Conservation (phyloP, 1,140 invertebrate species). For the Zaprionus vittiger region DNA sequence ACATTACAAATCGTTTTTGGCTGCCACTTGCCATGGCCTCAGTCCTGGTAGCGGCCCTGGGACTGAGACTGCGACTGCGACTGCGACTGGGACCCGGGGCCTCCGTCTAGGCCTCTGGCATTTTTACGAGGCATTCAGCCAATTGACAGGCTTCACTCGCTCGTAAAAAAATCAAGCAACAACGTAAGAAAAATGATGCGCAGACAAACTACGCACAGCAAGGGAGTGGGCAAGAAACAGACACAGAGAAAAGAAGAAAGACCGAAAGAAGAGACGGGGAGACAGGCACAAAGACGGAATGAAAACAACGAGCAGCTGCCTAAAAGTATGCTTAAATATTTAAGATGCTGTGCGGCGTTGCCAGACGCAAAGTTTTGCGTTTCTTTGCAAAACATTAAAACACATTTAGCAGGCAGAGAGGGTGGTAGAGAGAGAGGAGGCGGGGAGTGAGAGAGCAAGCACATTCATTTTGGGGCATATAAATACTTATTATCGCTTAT, state of each 20-base stretch:
- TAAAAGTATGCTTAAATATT: slow-evolving; percentile 78
- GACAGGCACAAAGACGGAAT: slow-evolving; percentile 9
- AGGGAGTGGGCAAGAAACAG: slow-evolving; percentile 39
- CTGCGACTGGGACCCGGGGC: slow-evolving; percentile 12
- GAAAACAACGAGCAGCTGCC: slow-evolving; percentile 47
- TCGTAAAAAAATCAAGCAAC: slow-evolving; percentile 79
- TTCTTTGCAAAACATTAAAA: slow-evolving; percentile 74
- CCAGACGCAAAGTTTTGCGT: slow-evolving; percentile 43
- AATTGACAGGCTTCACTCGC: slow-evolving; percentile 83
- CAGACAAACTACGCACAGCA: slow-evolving; percentile 63
- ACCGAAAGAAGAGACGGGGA: slow-evolving; percentile 27
- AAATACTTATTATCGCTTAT: slow-evolving; percentile 83
- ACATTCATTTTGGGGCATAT: slow-evolving; percentile 57
- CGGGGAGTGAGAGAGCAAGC: slow-evolving; percentile 20
- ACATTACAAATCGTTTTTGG: slow-evolving; percentile 81
- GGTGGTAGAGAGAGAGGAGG: slow-evolving; percentile 21
- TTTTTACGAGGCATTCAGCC: slow-evolving; percentile 83
- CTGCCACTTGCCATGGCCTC: slow-evolving; percentile 28
- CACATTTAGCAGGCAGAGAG: slow-evolving; percentile 64
- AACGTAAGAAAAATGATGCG: slow-evolving; percentile 77
- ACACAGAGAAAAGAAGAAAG: slow-evolving; percentile 10
- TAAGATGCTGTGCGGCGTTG: slow-evolving; percentile 49
- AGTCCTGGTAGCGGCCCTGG: background rate
- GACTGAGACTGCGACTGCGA: background rate
- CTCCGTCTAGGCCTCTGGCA: slow-evolving; percentile 70